Conservation (phyloP, 2,797 vertebrate species). For the Heterohyrax brucei region DNA sequence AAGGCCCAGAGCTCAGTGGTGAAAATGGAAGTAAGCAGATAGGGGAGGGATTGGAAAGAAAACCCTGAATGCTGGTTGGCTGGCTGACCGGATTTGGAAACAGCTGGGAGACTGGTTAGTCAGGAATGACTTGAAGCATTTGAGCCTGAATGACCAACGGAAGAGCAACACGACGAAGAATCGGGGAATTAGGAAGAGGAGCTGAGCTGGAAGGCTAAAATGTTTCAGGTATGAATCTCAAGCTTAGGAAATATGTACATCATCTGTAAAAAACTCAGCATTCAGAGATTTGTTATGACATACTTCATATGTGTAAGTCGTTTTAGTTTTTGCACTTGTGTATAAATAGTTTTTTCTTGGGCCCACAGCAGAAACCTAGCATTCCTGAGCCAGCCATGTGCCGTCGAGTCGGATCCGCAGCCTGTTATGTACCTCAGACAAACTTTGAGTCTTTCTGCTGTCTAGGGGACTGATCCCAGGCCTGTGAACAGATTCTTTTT, state of each 20-base stretch:
- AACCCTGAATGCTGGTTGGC: neutral
- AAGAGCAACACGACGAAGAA: neutral
- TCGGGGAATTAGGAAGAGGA: neutral
- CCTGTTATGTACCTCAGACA: no score
- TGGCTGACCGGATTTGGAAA: neutral
- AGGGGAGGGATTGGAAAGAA: neutral
- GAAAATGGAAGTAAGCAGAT: neutral
- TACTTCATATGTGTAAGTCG: neutral
- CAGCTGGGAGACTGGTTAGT: neutral
- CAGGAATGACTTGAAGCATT: neutral
- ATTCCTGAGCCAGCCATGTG: neutral
- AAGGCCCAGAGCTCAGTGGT: no score
- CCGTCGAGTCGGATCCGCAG: neutral
- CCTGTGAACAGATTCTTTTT: neutral
- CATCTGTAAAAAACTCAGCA: neutral
- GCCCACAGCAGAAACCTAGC: neutral
- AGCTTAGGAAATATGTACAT: neutral
- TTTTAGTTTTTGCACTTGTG: neutral
- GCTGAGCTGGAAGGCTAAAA: fast-evolving
- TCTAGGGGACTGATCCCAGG: neutral
- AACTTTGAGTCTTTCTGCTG: neutral
- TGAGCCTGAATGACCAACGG: neutral
- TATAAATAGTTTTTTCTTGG: neutral
- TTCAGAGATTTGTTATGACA: neutral
- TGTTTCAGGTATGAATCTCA: neutral